Evolutionary conservation across 2,113 vertebrate species (phyloP), one percentile per base, ranked within the genome.

Genomic region (Lucifuga dentata): DNA sequence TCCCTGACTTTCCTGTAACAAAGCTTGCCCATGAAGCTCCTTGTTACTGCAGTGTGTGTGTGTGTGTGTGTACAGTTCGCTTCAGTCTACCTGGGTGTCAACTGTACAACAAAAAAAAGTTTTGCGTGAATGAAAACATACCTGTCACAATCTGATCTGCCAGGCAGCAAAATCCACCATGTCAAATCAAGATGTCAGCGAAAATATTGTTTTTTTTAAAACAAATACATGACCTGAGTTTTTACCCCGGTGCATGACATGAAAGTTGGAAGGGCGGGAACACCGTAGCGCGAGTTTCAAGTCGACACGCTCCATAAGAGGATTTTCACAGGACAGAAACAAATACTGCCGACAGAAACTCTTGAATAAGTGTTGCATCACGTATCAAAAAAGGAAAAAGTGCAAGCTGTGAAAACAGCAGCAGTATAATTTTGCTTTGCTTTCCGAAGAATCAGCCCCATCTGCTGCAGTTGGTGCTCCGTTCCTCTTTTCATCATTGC

Each of bases 351-450:
- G 33, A 43, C 60, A 69, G 55, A 52, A 78, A 59, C 58, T 72
- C 69, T 3, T 72, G 69, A 69, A 80, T 73, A 50, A 81, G 65
- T 65, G 78, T 86, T 84, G 65, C 83, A 81, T 84, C 71, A 83
- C 41, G 29, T 17, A 29, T 29, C 9, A 23, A 15, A 29, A 58
- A 57, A 48, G 56, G 12, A 39, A 15, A 19, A 62, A 73, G 58
- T 44, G 0, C 4, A 8, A 10, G 23, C 52, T 71, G 57, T 20
- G 59, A 68, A 52, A 57, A 20, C 44, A 50, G 60, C 44, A 5
- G 52, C 19, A 13, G 10, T 23, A 44, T 9, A 19, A 2, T 11
- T 20, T 32, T 35, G 32, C 24, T 68, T n/a, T 41, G 15, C 40
- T 73, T 15, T 24, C 60, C 36, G 21, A 61, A 2, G 8, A 11